Percentiles rank a stretch among this genome's conserved stretches.
These are phyloP conservation scores for Phyllotreta striolata DNA, from an alignment of 2,888 invertebrate species.

Conservation along the genomic window DNA sequence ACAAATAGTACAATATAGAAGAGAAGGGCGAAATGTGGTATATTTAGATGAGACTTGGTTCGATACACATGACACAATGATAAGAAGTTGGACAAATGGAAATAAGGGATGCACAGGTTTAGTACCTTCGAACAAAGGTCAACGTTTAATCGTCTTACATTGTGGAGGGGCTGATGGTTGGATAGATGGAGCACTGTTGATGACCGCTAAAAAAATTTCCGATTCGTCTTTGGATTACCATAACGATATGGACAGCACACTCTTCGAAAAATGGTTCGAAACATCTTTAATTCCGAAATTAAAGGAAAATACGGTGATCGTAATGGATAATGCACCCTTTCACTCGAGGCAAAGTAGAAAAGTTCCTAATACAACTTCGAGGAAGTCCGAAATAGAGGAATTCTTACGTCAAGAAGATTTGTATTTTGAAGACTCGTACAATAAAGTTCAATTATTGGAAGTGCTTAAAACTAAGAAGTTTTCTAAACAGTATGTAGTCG, in stretches of 20 bases:
- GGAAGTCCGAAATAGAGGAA: slow-evolving; percentile 39
- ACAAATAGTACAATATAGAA: slow-evolving; percentile 9
- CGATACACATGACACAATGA: slow-evolving; percentile 35
- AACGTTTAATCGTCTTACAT: background rate
- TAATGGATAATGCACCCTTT: slow-evolving; percentile 40
- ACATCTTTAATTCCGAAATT: slow-evolving; percentile 35
- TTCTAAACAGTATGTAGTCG: background rate
- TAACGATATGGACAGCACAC: slow-evolving; percentile 20
- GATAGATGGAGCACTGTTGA: background rate
- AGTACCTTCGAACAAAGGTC: background rate
- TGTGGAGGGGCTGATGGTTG: slow-evolving; percentile 7
- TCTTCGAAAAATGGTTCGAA: slow-evolving; percentile 35
- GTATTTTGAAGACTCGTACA: background rate
- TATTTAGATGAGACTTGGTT: slow-evolving; percentile 40
- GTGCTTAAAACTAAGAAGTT: background rate
- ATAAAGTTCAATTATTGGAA: background rate
- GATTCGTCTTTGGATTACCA: slow-evolving; percentile 25
- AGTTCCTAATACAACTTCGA: slow-evolving; percentile 31
- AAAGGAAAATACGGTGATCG: slow-evolving; percentile 35
- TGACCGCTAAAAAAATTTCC: background rate
- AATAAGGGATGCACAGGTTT: background rate
- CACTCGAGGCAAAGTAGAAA: slow-evolving; percentile 35
- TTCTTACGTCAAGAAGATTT: slow-evolving; percentile 11
- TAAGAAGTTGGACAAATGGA: slow-evolving; percentile 27
- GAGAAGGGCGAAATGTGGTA: slow-evolving; percentile 5